These are phyloP conservation scores for Cheilosia vernalis DNA, from an alignment of 2,888 invertebrate genomes.

Conservation along the genomic window DNA sequence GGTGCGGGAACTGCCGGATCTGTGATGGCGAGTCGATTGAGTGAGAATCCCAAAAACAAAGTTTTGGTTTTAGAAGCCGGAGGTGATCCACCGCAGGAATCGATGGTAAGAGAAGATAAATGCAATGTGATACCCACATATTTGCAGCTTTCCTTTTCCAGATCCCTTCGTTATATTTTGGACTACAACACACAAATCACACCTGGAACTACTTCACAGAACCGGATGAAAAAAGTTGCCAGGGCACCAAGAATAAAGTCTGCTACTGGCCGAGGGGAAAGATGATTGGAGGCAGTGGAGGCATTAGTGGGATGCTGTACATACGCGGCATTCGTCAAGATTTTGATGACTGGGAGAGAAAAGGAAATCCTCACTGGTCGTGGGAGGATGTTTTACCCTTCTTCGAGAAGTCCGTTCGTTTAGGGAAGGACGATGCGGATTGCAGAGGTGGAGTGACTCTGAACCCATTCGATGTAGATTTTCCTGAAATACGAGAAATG, in stretches of 20 bases:
- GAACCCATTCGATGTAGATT: conserved; percentile 79
- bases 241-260: conserved; percentile 77
- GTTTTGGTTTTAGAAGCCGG: conserved; percentile 77
- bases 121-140: no score
- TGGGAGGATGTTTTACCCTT: conserved; percentile 91
- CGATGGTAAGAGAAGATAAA: conserved; percentile 49
- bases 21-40: conserved; percentile 77
- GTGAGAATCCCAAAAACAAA: conserved; percentile 77
- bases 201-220: conserved; percentile 80
- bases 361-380: conserved; percentile 88
- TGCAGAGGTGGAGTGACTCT: conserved; percentile 83
- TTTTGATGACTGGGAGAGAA: conserved; percentile 86
- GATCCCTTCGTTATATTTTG: conserved; percentile 77
- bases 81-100: conserved; percentile 53
- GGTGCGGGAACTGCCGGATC: conserved; percentile 72
- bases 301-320: conserved; percentile 87
- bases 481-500: conserved; percentile 75
- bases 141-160: conserved; percentile 38
- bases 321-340: conserved; percentile 87
- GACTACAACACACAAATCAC: conserved; percentile 77
- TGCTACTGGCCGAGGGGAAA: conserved; percentile 86
- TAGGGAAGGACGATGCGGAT: conserved; percentile 76
- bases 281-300: conserved; percentile 87
- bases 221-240: conserved; percentile 76
- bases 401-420: conserved; percentile 88